A percentile compares a stretch with the other conserved stretches of the same genome.
Evolutionary conservation across 37 sponge, comb jelly and placozoan genomes (phyloP).

Genomic region (Crambe crambe): DNA sequence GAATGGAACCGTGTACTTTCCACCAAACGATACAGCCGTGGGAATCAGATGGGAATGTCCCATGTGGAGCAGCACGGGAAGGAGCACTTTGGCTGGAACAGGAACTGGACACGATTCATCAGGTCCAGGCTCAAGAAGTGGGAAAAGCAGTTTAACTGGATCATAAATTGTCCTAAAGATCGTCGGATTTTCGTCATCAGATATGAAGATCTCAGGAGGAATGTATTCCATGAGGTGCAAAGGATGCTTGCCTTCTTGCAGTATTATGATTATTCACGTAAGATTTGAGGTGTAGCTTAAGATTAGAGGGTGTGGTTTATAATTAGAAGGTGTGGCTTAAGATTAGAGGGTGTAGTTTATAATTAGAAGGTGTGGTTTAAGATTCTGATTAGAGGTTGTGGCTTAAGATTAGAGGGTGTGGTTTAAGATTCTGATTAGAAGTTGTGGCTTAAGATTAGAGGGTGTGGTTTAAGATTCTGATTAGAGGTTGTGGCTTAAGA

Average conservation of each 20-base stretch:
- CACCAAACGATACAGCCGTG: not conserved
- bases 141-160: not conserved
- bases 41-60: not conserved
- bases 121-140: not conserved
- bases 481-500: too few relatives aligned
- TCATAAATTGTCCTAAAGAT: too few relatives aligned
- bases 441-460: too few relatives aligned
- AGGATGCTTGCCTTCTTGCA: conserved; percentile 50
- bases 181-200: conserved; percentile 1
- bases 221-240: conserved; percentile 19
- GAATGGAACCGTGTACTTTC: conserved; percentile 55
- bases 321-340: not conserved
- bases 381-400: not conserved
- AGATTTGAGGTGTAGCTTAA: not conserved
- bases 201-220: conserved; percentile 44
- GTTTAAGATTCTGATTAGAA: not conserved
- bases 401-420: not conserved
- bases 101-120: not conserved
- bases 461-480: too few relatives aligned
- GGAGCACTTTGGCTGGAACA: not conserved
- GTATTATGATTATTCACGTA: not conserved
- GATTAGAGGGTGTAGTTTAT: not conserved
- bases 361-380: not conserved
- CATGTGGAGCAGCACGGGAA: conserved; percentile 5
- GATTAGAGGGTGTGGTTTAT: not conserved